A percentile compares a stretch with the other conserved stretches of the same genome.
These are phyloP conservation scores for Gnathonemus echidnorhynchus DNA, from an alignment of 2,113 vertebrate species.

Conservation along the genomic window DNA sequence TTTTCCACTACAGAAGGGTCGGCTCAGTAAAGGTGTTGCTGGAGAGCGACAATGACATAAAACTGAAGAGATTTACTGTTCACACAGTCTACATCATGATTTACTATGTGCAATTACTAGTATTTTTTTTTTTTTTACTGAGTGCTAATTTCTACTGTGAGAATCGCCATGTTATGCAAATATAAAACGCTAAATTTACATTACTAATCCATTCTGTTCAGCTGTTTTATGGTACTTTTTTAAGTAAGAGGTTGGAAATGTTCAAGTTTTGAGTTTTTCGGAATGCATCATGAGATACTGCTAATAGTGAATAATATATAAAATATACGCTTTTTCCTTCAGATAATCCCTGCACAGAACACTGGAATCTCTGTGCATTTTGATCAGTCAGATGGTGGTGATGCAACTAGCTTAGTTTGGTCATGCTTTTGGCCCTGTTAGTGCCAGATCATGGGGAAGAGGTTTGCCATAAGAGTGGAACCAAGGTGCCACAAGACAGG, in stretches of 20 bases:
- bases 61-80: neutral
- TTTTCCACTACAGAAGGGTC: neutral
- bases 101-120: neutral
- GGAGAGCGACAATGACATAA: neutral
- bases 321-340: neutral
- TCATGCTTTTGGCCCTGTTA: neutral
- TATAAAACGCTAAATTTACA: neutral
- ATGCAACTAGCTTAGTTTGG: neutral
- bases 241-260: neutral
- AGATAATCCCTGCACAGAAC: neutral
- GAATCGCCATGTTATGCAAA: neutral
- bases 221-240: neutral
- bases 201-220: neutral
- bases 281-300: neutral
- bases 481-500: neutral
- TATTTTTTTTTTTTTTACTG: neutral
- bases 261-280: neutral
- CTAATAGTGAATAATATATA: neutral
- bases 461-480: neutral
- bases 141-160: neutral
- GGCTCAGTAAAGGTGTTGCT: neutral
- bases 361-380: neutral
- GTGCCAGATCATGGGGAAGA: neutral
- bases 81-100: neutral
- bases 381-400: neutral